Conservation (phyloP, 2,113 vertebrate genomes). For the Gymnobelideus leadbeateri region DNA sequence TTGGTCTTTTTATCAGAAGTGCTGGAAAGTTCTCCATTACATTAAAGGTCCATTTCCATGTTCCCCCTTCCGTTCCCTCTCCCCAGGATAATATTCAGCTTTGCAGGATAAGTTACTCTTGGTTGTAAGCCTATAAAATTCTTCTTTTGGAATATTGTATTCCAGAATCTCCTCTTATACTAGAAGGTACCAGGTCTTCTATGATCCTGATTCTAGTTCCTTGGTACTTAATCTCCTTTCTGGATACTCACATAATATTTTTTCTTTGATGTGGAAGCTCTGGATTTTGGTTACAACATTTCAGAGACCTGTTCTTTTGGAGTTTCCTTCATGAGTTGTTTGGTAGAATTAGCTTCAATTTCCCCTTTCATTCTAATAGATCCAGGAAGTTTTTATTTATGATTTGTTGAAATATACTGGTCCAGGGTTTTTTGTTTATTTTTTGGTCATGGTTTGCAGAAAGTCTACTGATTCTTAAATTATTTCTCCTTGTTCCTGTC, state of each 20-base stretch:
- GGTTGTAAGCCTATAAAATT: not conserved
- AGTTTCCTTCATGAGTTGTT: no score
- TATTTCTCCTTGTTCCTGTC: no score
- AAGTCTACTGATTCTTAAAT: no score
- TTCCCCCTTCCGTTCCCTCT: accelerated
- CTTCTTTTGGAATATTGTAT: not conserved
- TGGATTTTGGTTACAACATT: no score
- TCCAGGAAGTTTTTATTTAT: no score
- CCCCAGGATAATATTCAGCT: not conserved
- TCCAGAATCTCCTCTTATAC: not conserved
- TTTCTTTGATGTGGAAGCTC: no score
- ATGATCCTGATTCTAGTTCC: not conserved
- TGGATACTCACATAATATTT: not conserved
- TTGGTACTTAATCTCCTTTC: not conserved
- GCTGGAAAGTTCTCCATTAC: not conserved
- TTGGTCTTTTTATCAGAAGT: not conserved
- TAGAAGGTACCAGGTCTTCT: not conserved
- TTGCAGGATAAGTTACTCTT: not conserved
- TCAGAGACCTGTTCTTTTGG: no score
- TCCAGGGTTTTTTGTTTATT: no score
- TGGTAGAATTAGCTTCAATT: no score
- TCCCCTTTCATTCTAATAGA: no score
- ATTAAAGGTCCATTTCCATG: not conserved
- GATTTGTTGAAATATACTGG: no score
- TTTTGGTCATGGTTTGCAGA: no score